Base-by-base conservation (phyloP, 2,113 vertebrate genomes). In the Mesoclemmys tuberculata region DNA sequence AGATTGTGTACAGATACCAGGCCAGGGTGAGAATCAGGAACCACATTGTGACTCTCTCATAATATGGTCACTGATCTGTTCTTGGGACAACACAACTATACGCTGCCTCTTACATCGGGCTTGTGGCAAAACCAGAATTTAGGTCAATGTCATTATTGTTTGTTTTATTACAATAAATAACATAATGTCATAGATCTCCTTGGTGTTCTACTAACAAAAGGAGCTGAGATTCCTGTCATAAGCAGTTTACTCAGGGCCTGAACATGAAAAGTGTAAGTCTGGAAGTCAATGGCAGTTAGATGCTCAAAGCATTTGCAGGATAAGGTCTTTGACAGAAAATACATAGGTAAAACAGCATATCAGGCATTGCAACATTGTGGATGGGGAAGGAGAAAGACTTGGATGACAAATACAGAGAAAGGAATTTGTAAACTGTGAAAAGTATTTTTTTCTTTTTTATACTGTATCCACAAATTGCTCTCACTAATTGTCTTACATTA, bases 391-490 rank as follows among this genome's bases (percentile, higher is more conserved):
- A 68, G 54, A 89, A 13, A 89, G 90, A 80, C 80, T 4, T 5
- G 82, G 90, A 56, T 95, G 91, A 49, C 87, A 93, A 80, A 82
- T 95, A 77, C 77, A 71, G 93, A 84, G 75, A 85, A 88, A 75
- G 55, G 14, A 87, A 64, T 1, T 27, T 31, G 90, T 93, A 85
- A 93, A 90, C 55, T 64, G 89, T 82, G 55, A 90, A 18, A 71
- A 93, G 77, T 91, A 94, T 48, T n/a, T 80, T n/a, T 78, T 89
- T 82, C 86, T 93, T 48, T 90, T 93, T 90, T 79, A 95, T 97
- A 92, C 96, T 96, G 94, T 87, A 96, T 93, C 93, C 89, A 56
- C 80, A 88, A 96, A 95, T 91, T 97, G 94, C 46, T 93, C 90
- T 22, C 16, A 0, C 51, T 6, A 81, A 49, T 51, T 71, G 55